Evolutionary conservation across 2,888 invertebrate species (phyloP).

Genomic region (Cheilosia pagana): DNA sequence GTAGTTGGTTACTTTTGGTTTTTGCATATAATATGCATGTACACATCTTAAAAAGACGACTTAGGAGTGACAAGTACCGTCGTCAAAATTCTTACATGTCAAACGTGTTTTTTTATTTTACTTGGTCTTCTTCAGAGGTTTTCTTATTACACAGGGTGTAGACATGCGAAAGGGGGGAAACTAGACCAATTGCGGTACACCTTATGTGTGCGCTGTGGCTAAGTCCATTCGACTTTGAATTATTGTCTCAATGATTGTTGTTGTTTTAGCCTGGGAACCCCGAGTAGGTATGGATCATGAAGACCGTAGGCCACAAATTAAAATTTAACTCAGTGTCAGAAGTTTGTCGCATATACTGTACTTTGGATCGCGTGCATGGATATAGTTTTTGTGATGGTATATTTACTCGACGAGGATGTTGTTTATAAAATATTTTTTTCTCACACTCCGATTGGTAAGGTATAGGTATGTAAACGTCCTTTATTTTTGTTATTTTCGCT

Average conservation of each 20-base stretch:
- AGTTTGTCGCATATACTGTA: conserved; percentile 20
- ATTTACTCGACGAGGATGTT: conserved; percentile 9
- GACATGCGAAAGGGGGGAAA: conserved; percentile 20
- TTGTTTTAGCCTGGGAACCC: conserved; percentile 13
- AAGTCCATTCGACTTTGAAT: conserved; percentile 48
- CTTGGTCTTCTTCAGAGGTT: neutral
- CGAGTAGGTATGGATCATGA: neutral
- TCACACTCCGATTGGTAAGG: conserved; percentile 32
- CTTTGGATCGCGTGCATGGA: neutral
- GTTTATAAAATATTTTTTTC: conserved; percentile 35
- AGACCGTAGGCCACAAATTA: conserved; percentile 29
- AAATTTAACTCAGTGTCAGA: conserved; percentile 35
- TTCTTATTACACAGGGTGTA: conserved; percentile 3
- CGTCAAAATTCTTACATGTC: conserved; percentile 65
- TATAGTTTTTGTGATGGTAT: neutral
- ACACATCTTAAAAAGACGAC: conserved; percentile 62
- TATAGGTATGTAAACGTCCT: conserved; percentile 24
- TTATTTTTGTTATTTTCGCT: neutral
- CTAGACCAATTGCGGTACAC: conserved; percentile 66
- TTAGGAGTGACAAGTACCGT: conserved; percentile 68
- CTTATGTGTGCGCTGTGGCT: conserved; percentile 17
- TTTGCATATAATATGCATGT: conserved; percentile 56
- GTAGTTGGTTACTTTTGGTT: conserved; percentile 26
- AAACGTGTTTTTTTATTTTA: conserved; percentile 40
- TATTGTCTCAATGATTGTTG: conserved; percentile 29